Percentiles rank a stretch among this genome's conserved stretches.
Evolutionary conservation across 2,888 invertebrate genomes (phyloP).

Genomic region (Bellardia bayeri): DNA sequence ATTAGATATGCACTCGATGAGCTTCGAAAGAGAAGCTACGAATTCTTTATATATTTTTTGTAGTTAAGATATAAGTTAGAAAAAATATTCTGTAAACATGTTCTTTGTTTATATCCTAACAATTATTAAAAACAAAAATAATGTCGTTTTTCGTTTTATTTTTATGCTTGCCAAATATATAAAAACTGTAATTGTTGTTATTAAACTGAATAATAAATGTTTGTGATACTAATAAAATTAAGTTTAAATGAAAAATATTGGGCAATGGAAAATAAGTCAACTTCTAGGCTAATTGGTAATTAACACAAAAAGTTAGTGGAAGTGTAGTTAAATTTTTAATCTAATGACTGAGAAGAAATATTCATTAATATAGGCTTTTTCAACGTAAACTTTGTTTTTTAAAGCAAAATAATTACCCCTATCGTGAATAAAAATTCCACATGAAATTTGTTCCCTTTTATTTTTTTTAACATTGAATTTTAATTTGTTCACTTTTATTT

Average conservation of each 20-base stretch:
- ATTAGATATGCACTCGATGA: neutral
- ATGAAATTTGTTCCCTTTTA: too few relatives aligned
- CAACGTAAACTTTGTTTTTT: too few relatives aligned
- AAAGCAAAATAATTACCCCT: too few relatives aligned
- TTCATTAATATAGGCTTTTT: too few relatives aligned
- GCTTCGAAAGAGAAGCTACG: neutral
- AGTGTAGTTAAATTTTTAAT: too few relatives aligned
- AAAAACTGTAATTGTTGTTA: slow-evolving; percentile 38
- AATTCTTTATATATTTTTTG: neutral
- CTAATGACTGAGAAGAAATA: too few relatives aligned
- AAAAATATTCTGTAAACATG: neutral
- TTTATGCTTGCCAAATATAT: slow-evolving; percentile 44
- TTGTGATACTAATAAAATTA: slow-evolving; percentile 69
- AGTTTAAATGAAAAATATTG: neutral
- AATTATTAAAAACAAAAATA: neutral
- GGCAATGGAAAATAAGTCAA: too few relatives aligned
- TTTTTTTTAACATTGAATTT: too few relatives aligned
- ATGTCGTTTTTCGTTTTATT: neutral
- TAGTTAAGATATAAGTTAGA: neutral
- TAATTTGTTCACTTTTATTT: too few relatives aligned
- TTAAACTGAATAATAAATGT: slow-evolving; percentile 56
- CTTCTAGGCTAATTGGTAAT: too few relatives aligned
- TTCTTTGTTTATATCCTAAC: neutral
- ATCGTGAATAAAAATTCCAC: too few relatives aligned
- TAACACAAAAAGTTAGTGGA: too few relatives aligned